phyloP scores from a whole-genome alignment of 1,140 invertebrate species.

The Pseudomyrmex sp. region DNA sequence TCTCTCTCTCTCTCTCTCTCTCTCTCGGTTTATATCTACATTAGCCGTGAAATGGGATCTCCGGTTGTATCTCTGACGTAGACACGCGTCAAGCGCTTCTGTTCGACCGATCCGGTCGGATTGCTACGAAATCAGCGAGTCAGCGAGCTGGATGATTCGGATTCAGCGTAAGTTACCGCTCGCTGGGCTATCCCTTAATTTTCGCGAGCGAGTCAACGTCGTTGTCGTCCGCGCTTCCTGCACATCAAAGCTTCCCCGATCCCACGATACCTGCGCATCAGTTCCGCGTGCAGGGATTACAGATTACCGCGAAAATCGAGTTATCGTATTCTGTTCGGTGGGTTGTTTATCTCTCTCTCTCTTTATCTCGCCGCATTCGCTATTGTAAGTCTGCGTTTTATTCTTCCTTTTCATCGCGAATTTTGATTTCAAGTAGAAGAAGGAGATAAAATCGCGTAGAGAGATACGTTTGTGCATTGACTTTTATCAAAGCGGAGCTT shows the following conservation, averaged over 20 bases:
- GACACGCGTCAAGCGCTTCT: slow-evolving; percentile 45
- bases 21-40: slow-evolving; percentile 11
- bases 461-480: too few relatives aligned
- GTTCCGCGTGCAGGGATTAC: neutral
- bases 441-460: too few relatives aligned
- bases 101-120: slow-evolving; percentile 18
- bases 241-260: slow-evolving; percentile 40
- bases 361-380: neutral
- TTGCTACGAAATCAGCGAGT: slow-evolving; percentile 30
- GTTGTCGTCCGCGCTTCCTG: neutral
- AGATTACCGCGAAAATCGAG: slow-evolving; percentile 6
- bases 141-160: slow-evolving; percentile 47
- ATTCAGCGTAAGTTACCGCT: slow-evolving; percentile 52
- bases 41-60: slow-evolving; percentile 34
- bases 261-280: neutral
- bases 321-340: neutral
- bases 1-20: neutral
- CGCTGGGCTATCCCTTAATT: slow-evolving; percentile 47
- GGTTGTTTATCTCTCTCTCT: neutral
- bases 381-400: too few relatives aligned
- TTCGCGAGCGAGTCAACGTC: slow-evolving; percentile 13
- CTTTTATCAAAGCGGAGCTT: too few relatives aligned
- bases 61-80: slow-evolving; percentile 46
- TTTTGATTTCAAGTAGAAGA: too few relatives aligned
- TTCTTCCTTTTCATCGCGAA: too few relatives aligned